Evolutionary conservation across 2,797 vertebrate genomes (phyloP).

Genomic region (Manis crassicaudata): DNA sequence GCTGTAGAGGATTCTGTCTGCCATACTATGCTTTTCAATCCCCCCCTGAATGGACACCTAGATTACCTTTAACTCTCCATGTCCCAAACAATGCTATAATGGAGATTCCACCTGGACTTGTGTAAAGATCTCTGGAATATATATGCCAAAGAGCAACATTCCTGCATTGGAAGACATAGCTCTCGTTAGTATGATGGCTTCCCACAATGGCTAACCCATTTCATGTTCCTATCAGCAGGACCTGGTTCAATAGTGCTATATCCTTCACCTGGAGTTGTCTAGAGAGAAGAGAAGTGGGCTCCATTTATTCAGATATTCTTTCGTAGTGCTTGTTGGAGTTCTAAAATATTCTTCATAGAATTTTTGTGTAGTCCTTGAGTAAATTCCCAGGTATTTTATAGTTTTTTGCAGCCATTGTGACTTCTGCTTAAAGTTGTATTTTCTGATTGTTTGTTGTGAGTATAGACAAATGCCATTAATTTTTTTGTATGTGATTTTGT

Average conservation of each 20-base stretch:
- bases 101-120: background rate
- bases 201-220: background rate
- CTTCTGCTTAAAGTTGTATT: background rate
- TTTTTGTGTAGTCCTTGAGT: background rate
- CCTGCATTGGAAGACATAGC: background rate
- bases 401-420: background rate
- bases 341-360: background rate
- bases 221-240: background rate
- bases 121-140: background rate
- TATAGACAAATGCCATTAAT: background rate
- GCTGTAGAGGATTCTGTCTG: background rate
- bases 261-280: background rate
- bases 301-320: background rate
- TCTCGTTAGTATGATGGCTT: background rate
- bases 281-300: background rate
- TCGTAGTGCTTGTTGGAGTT: background rate
- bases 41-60: rapidly evolving
- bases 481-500: background rate
- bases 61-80: background rate
- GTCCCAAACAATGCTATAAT: too few relatives aligned
- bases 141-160: background rate
- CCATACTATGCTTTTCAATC: background rate
- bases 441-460: background rate
- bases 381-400: background rate
- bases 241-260: background rate